These are phyloP conservation scores for Cynopterus brachyotis DNA, from an alignment of 2,113 vertebrate species.

Conservation along the genomic window DNA sequence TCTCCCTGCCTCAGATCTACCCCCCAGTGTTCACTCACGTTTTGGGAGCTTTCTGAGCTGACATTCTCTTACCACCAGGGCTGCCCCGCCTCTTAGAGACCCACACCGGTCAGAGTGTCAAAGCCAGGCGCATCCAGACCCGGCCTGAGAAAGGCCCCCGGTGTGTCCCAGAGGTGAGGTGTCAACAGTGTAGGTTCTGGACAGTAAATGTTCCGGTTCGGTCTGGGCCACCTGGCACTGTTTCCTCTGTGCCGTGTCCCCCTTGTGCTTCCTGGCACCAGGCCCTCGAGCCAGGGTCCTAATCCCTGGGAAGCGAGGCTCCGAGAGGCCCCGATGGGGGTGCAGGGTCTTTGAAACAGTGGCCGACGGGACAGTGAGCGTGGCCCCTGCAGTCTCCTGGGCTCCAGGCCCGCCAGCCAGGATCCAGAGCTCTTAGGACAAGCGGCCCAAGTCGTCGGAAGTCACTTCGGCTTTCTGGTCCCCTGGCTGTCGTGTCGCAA, in stretches of 20 bases:
- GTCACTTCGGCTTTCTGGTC: not conserved
- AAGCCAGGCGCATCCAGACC: conserved; percentile 35
- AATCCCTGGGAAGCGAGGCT: not conserved
- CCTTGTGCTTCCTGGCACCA: fast-evolving
- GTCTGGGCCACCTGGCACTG: fast-evolving
- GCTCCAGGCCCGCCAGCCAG: fast-evolving
- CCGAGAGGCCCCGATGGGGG: not conserved
- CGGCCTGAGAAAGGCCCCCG: not conserved
- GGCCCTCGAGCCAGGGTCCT: not conserved
- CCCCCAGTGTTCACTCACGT: conserved; percentile 34
- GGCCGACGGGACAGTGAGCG: not conserved
- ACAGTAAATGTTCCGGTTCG: not conserved
- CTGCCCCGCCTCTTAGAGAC: conserved; percentile 48
- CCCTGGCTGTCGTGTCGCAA: not conserved
- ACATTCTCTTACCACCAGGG: conserved; percentile 61
- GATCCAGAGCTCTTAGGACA: not conserved
- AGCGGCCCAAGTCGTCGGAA: fast-evolving
- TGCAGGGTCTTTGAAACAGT: not conserved
- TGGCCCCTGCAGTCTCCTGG: fast-evolving
- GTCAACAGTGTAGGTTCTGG: conserved; percentile 23
- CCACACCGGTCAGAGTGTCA: not conserved
- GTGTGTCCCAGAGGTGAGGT: conserved; percentile 21
- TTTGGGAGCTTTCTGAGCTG: conserved; percentile 25
- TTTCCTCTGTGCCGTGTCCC: not conserved
- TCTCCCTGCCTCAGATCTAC: not conserved